phyloP scores from a whole-genome alignment of 2,888 invertebrate genomes.

The Autographa pulchrina region DNA sequence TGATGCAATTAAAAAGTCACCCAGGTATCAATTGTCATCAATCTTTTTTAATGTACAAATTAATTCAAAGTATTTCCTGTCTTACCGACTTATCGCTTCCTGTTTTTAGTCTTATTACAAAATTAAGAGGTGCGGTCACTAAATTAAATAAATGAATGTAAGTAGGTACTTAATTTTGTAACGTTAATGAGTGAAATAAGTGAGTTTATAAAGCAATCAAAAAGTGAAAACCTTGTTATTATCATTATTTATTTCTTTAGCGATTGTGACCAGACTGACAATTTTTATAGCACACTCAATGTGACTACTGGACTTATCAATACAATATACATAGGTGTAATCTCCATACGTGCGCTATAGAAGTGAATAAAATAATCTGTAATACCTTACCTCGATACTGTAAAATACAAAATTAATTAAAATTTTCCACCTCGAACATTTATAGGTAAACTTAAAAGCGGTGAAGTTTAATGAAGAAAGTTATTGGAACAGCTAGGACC shows the following conservation, averaged over 20 bases:
- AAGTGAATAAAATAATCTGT: neutral
- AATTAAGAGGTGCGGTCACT: constrained; percentile 11
- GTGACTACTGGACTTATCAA: neutral
- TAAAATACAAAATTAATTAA: neutral
- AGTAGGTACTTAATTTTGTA: neutral
- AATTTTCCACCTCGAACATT: neutral
- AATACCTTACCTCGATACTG: neutral
- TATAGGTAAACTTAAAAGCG: neutral
- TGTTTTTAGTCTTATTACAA: neutral
- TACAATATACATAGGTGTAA: neutral
- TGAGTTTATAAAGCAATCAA: neutral
- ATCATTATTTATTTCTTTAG: neutral
- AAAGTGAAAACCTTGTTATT: neutral
- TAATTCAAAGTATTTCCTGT: constrained; percentile 35
- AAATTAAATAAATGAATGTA: neutral
- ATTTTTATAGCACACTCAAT: neutral
- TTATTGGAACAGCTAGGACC: neutral
- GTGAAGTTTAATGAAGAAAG: neutral
- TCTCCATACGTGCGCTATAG: neutral
- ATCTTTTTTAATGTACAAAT: constrained; percentile 24
- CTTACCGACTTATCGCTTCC: constrained; percentile 36
- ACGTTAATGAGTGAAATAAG: neutral
- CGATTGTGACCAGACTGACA: neutral
- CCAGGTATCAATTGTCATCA: constrained; percentile 15
- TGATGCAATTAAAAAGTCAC: neutral